Evolutionary conservation across 2,888 invertebrate species (phyloP).

Genomic region (Synanthedon myopaeformis): DNA sequence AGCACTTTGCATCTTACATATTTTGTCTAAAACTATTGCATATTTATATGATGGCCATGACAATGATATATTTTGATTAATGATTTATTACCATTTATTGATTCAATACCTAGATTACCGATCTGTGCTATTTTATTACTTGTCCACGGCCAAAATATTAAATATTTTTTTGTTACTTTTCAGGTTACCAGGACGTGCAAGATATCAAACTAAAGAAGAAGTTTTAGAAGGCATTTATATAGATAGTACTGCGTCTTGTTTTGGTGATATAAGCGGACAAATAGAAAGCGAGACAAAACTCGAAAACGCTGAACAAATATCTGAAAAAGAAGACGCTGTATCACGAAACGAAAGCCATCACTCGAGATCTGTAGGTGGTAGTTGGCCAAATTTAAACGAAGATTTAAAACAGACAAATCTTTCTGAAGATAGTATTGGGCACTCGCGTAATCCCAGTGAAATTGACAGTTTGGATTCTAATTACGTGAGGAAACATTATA

Average conservation of each 20-base stretch:
- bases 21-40: too few relatives aligned
- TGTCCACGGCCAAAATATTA: neutral
- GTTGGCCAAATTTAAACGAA: constrained; percentile 62
- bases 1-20: too few relatives aligned
- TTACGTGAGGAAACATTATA: constrained; percentile 69
- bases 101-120: too few relatives aligned
- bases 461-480: constrained; percentile 72
- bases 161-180: constrained; percentile 13
- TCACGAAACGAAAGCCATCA: constrained; percentile 46
- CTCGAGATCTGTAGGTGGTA: constrained; percentile 54
- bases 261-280: constrained; percentile 60
- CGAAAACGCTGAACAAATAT: constrained; percentile 33
- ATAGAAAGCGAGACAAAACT: constrained; percentile 35
- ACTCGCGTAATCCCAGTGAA: constrained; percentile 65
- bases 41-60: too few relatives aligned
- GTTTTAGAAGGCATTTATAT: constrained; percentile 64
- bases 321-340: constrained; percentile 43
- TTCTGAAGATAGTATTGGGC: constrained; percentile 62
- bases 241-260: constrained; percentile 63
- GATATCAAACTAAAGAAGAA: constrained; percentile 65
- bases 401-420: constrained; percentile 50
- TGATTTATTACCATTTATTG: too few relatives aligned
- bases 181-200: constrained; percentile 62
- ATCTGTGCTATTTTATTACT: too few relatives aligned
- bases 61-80: too few relatives aligned